phyloP scores from a whole-genome alignment of 2,888 invertebrate species.

The Ichneumon xanthorius region DNA sequence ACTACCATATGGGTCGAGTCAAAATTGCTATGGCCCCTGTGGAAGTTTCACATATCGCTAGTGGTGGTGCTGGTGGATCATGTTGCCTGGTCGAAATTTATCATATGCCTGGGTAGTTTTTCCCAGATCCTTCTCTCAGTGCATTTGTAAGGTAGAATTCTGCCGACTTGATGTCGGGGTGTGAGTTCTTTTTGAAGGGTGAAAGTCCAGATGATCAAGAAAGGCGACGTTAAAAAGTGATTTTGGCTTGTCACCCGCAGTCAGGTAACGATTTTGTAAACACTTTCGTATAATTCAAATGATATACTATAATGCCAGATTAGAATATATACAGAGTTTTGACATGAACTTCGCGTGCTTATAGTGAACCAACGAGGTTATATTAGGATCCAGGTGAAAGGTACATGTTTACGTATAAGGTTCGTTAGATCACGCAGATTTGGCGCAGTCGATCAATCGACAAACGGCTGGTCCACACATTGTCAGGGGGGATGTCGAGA shows the following conservation, averaged over 20 bases:
- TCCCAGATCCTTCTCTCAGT: no score
- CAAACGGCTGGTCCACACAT: constrained; percentile 58
- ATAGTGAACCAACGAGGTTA: background rate
- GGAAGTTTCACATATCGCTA: no score
- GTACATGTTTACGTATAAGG: constrained; percentile 24
- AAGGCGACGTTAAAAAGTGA: no score
- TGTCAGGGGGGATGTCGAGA: constrained; percentile 57
- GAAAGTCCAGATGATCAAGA: no score
- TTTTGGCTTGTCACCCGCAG: background rate
- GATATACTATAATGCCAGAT: constrained; percentile 4
- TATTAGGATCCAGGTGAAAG: constrained; percentile 18
- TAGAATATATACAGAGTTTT: background rate
- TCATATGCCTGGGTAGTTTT: no score
- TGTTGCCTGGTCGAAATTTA: no score
- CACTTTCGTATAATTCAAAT: background rate
- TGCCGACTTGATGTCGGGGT: no score
- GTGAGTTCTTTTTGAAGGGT: no score
- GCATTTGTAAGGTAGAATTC: no score
- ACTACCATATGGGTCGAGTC: no score
- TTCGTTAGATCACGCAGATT: constrained; percentile 58
- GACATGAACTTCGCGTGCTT: background rate
- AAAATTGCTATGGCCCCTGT: no score
- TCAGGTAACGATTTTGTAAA: background rate
- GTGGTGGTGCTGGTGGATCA: no score
- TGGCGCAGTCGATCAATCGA: constrained; percentile 56